phyloP scores from a whole-genome alignment of 2,888 invertebrate genomes.

The Crepidodera aurea region DNA sequence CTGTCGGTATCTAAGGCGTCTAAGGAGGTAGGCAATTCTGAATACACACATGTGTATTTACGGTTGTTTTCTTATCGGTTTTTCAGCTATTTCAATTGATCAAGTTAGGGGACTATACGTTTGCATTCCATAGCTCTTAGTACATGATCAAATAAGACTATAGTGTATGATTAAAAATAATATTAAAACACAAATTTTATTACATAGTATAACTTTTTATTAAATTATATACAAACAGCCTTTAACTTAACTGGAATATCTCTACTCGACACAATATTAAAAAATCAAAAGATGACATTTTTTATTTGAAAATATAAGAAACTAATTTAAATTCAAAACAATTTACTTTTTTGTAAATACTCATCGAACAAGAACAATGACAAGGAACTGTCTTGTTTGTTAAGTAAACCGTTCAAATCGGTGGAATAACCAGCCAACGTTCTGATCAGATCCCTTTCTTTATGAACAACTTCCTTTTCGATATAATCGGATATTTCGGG shows the following conservation, averaged over 20 bases:
- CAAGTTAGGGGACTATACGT: too few species aligned
- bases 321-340: neutral
- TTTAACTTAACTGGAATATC: neutral
- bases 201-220: slow-evolving; percentile 1
- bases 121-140: too few species aligned
- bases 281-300: neutral
- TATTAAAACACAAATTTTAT: too few species aligned
- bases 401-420: slow-evolving; percentile 74
- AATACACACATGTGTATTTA: too few species aligned
- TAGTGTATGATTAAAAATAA: too few species aligned
- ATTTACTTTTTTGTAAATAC: slow-evolving; percentile 59
- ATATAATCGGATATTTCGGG: slow-evolving; percentile 78
- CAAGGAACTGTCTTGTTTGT: slow-evolving; percentile 69
- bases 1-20: too few species aligned
- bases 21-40: too few species aligned
- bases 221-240: slow-evolving; percentile 17
- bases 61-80: too few species aligned
- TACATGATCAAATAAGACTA: too few species aligned
- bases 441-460: slow-evolving; percentile 74
- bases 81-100: too few species aligned
- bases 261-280: neutral
- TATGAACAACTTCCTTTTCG: slow-evolving; percentile 78
- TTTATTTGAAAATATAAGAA: too few species aligned
- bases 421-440: slow-evolving; percentile 76
- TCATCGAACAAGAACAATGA: slow-evolving; percentile 81